Evolutionary conservation across 2,113 vertebrate genomes (phyloP), one percentile per base, ranked within the genome.

Genomic region (Callocephalon fimbriatum): DNA sequence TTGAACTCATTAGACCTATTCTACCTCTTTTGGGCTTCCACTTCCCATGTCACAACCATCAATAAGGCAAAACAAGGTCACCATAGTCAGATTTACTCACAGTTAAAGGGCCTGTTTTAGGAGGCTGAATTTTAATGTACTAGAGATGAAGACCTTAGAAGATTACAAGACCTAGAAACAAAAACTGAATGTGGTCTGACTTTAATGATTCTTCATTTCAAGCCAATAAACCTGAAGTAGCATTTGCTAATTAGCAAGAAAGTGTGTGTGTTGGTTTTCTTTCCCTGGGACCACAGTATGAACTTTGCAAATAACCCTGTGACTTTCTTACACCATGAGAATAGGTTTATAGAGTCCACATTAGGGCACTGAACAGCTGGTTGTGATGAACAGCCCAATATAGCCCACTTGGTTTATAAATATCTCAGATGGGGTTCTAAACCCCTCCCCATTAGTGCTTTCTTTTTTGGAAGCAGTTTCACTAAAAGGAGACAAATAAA

Each of bases 241-340:
- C 27, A 86, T 51, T 86, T 95, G 37, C 70, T 95, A 83, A 92
- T 92, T 89, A 88, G 85, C 50, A 88, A 83, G 48, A 18, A 5
- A 9, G 29, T 66, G 29, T 47, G 40, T 90, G 75, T 86, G 63
- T 35, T 67, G n/a, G 48, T 93, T 88, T 70, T 81, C 61, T 94
- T 84, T 91, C 75, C 42, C 20, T 42, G 32, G 8, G 32, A 72
- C 40, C 65, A 53, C 11, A 71, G 20, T 5, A 10, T 38, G 85
- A 67, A 37, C 38, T 29, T 11, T 51, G 11, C 40, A 68, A 72
- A 70, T 62, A 70, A 53, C 11, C 25, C 51, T 48, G 10, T 87
- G 53, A 32, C 47, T 84, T 93, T 51, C 73, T 67, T 45, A 40
- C 21, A 7, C 44, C 20, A 10, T 1, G 0, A 63, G 7, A 73